phyloP scores from a whole-genome alignment of 2,113 vertebrate species.

The Lophius piscatorius region DNA sequence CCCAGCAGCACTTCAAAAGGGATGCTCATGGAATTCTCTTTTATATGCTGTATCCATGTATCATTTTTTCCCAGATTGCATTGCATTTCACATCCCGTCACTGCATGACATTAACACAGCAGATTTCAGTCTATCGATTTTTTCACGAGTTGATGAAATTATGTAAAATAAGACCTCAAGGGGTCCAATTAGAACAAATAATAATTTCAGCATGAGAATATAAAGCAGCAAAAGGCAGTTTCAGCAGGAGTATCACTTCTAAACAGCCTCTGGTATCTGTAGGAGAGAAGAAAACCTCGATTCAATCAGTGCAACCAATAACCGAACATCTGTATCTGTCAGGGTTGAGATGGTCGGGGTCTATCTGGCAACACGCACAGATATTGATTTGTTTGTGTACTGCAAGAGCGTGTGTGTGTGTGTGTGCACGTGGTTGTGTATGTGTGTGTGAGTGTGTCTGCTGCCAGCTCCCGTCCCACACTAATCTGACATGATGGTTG shows the following conservation, averaged over 20 bases:
- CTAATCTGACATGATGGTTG: conserved; percentile 75
- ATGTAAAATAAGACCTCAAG: no score
- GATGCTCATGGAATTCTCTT: no score
- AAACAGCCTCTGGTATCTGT: conserved; percentile 7
- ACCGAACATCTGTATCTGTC: conserved; percentile 65
- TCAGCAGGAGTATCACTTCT: conserved; percentile 15
- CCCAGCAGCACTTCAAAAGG: no score
- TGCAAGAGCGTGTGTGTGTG: conserved; percentile 13
- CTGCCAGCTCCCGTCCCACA: conserved; percentile 63
- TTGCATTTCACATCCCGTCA: no score
- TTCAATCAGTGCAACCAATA: conserved; percentile 43
- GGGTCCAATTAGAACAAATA: no score
- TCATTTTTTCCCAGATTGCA: no score
- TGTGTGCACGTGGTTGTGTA: conserved; percentile 11
- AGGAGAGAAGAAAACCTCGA: conserved; percentile 26
- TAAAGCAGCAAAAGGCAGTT: no score
- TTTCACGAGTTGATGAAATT: no score
- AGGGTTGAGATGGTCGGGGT: conserved; percentile 20
- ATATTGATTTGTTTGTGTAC: conserved; percentile 63
- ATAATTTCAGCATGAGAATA: no score
- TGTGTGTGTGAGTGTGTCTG: conserved; percentile 31
- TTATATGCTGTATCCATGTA: no score
- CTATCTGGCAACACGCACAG: conserved; percentile 34
- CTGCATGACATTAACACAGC: no score
- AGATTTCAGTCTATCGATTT: no score